Evolutionary conservation across 2,797 vertebrate genomes (phyloP).

Genomic region (Menidia menidia): DNA sequence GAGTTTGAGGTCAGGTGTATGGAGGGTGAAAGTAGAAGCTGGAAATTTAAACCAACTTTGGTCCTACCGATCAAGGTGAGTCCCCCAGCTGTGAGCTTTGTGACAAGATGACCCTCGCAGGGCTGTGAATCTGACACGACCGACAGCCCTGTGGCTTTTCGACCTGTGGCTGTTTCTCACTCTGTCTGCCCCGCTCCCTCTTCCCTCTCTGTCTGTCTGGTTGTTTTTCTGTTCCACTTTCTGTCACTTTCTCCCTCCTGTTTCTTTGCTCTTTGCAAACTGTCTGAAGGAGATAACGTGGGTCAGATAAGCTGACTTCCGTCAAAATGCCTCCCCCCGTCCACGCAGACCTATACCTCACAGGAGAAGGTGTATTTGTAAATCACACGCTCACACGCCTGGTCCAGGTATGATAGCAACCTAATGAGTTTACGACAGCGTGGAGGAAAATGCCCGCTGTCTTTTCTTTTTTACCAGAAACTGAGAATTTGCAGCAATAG

Average conservation of each 20-base stretch:
- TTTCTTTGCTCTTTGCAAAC: slow-evolving; percentile 76
- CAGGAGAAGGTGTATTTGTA: slow-evolving; percentile 78
- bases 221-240: slow-evolving; percentile 30
- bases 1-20: slow-evolving; percentile 59
- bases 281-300: slow-evolving; percentile 81
- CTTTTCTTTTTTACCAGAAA: slow-evolving; percentile 60
- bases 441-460: slow-evolving; percentile 56
- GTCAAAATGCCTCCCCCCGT: slow-evolving; percentile 65
- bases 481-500: slow-evolving; percentile 27
- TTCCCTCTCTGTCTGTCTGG: slow-evolving; percentile 1
- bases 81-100: slow-evolving; percentile 68
- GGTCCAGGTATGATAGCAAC: slow-evolving; percentile 70
- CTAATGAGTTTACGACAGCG: slow-evolving; percentile 75
- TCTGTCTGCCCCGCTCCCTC: slow-evolving; percentile 26
- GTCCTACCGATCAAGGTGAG: slow-evolving; percentile 65
- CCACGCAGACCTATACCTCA: slow-evolving; percentile 71
- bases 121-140: slow-evolving; percentile 67
- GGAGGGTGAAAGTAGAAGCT: slow-evolving; percentile 40
- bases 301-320: slow-evolving; percentile 78
- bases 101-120: slow-evolving; percentile 69
- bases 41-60: slow-evolving; percentile 49
- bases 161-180: slow-evolving; percentile 72
- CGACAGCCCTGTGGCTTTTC: slow-evolving; percentile 70
- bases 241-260: slow-evolving; percentile 19
- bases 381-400: slow-evolving; percentile 70